A percentile compares a stretch with the other conserved stretches of the same genome.
These are phyloP conservation scores for Drosophila pseudoananassae DNA, from an alignment of 1,140 invertebrate species.

Conservation along the genomic window DNA sequence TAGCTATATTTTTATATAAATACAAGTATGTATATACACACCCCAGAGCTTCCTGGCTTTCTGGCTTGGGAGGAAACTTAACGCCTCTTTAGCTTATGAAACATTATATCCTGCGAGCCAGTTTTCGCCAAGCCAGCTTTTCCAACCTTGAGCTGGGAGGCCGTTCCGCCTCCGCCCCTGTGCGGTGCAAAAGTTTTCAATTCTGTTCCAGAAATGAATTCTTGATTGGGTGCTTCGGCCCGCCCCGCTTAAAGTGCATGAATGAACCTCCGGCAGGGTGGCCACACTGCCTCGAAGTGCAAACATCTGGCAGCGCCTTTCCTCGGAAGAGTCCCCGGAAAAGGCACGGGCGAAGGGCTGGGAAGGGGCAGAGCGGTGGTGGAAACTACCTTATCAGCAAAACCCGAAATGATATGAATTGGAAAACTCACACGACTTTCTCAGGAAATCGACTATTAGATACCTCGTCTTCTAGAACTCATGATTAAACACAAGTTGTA, in stretches of 20 bases:
- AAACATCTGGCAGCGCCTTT: constrained; percentile 53
- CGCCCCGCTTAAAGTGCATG: not conserved
- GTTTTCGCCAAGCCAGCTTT: constrained; percentile 10
- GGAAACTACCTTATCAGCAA: constrained; percentile 42
- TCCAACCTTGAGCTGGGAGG: not conserved
- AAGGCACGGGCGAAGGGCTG: constrained; percentile 1
- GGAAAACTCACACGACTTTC: constrained; percentile 24
- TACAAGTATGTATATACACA: not conserved
- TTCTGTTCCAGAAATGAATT: constrained; percentile 53
- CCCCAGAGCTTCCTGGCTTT: too few species aligned
- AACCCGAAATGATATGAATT: constrained; percentile 45
- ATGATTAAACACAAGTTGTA: too few species aligned
- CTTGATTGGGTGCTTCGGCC: constrained; percentile 31
- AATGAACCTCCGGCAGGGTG: constrained; percentile 6
- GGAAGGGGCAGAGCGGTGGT: constrained; percentile 13
- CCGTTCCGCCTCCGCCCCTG: not conserved
- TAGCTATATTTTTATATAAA: constrained; percentile 1
- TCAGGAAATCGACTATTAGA: not conserved
- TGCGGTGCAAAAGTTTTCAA: constrained; percentile 40
- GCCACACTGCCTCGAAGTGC: constrained; percentile 14
- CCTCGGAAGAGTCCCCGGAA: not conserved
- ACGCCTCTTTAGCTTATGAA: constrained; percentile 77
- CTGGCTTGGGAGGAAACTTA: constrained; percentile 63
- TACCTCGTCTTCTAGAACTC: not conserved
- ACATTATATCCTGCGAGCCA: constrained; percentile 61